phyloP scores from a whole-genome alignment of 2,113 vertebrate species.

The Dasyornis broadbenti region DNA sequence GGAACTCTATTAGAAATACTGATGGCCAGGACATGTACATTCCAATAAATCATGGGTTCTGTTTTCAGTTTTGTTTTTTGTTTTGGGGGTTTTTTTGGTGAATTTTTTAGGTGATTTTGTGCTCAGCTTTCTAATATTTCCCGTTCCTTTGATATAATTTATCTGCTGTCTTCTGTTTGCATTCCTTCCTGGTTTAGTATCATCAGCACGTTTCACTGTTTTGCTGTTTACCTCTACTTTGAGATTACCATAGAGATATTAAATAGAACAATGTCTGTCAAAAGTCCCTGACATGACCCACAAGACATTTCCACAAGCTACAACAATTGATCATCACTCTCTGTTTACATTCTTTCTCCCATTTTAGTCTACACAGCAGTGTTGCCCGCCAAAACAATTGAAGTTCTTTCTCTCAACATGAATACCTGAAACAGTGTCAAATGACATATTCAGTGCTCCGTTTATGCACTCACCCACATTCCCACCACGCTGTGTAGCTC shows the following conservation, averaged over 20 bases:
- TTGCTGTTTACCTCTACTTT: slow-evolving; percentile 36
- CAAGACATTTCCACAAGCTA: background rate
- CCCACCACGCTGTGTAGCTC: background rate
- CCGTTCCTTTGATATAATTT: background rate
- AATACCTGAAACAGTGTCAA: slow-evolving; percentile 18
- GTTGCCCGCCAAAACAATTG: slow-evolving; percentile 26
- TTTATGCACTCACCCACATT: background rate
- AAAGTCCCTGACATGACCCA: slow-evolving; percentile 10
- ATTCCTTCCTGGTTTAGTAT: slow-evolving; percentile 26
- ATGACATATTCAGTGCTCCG: background rate
- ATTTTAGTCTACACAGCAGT: slow-evolving; percentile 21
- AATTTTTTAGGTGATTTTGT: background rate
- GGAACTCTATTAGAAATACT: background rate
- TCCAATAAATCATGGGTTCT: background rate
- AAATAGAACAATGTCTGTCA: background rate
- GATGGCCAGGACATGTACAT: background rate
- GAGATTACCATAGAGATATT: background rate
- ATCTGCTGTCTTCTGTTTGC: slow-evolving; percentile 25
- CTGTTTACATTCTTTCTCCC: slow-evolving; percentile 33
- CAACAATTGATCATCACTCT: background rate
- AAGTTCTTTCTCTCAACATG: background rate
- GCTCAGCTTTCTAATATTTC: background rate
- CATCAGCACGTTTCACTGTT: slow-evolving; percentile 16
- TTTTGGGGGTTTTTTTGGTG: too few relatives aligned
- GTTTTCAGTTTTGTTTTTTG: too few relatives aligned